These are phyloP conservation scores for Epizoanthus rinbou DNA, from an alignment of 92 coral and sea anemone genomes.

Conservation along the genomic window DNA sequence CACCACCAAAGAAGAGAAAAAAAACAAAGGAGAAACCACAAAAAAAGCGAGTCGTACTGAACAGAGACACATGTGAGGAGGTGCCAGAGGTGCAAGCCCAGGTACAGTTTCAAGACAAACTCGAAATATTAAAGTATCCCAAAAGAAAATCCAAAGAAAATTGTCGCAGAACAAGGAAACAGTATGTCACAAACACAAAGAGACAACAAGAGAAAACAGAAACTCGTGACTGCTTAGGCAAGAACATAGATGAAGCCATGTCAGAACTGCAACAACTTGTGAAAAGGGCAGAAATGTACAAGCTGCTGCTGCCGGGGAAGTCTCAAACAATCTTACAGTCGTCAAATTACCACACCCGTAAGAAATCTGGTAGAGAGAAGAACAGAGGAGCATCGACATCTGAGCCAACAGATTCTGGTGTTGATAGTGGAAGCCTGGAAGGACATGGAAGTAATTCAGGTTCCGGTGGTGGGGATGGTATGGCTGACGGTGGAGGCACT, in stretches of 20 bases:
- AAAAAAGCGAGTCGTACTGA: not conserved
- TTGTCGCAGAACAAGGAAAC: not conserved
- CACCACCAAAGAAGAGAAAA: slow-evolving; percentile 33
- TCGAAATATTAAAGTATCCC: not conserved
- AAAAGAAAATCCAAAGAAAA: not conserved
- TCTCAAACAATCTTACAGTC: not conserved
- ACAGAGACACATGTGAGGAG: slow-evolving; percentile 8
- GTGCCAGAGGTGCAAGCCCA: not conserved
- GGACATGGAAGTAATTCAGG: not conserved
- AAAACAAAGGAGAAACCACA: slow-evolving; percentile 1
- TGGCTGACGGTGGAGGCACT: not conserved
- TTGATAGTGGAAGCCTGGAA: slow-evolving; percentile 33
- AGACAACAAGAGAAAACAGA: not conserved
- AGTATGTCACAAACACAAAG: not conserved
- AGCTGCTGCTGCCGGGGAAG: not conserved
- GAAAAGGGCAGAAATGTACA: not conserved
- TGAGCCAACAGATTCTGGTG: slow-evolving; percentile 44
- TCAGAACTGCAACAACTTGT: slow-evolving; percentile 3
- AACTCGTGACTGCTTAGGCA: not conserved
- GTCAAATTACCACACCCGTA: not conserved
- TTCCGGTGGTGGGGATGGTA: slow-evolving; percentile 12
- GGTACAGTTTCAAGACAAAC: not conserved
- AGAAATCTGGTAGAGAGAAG: slow-evolving; percentile 1
- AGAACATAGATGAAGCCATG: not conserved
- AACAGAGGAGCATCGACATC: not conserved